Percentiles rank a stretch among this genome's conserved stretches.
These are phyloP conservation scores for Diplosoma virens DNA, from an alignment of 23 tunicate species.

Conservation along the genomic window DNA sequence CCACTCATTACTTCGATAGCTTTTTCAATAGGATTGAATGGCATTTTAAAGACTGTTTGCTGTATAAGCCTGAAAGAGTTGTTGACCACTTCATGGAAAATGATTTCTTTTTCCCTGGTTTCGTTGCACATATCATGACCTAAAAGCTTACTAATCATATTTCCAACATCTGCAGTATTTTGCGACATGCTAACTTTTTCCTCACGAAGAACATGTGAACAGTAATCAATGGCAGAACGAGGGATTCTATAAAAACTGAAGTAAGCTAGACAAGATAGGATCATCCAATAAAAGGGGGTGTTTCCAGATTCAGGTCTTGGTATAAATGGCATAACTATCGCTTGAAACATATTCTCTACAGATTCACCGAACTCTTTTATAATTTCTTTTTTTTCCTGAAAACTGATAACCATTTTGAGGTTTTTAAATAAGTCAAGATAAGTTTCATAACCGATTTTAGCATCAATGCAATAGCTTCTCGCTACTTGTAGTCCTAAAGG, in stretches of 20 bases:
- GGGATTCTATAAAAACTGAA: slow-evolving; percentile 48
- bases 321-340: slow-evolving; percentile 47
- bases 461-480: slow-evolving; percentile 24
- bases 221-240: slow-evolving; percentile 11
- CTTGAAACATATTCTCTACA: slow-evolving; percentile 44
- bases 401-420: not conserved
- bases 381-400: slow-evolving; percentile 2
- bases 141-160: slow-evolving; percentile 15
- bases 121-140: slow-evolving; percentile 37
- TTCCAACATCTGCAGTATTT: slow-evolving; percentile 31
- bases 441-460: slow-evolving; percentile 14
- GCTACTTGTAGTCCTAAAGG: slow-evolving; percentile 50
- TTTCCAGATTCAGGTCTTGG: slow-evolving; percentile 11
- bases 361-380: slow-evolving; percentile 19
- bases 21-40: slow-evolving; percentile 13
- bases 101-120: slow-evolving; percentile 27
- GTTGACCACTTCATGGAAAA: slow-evolving; percentile 49
- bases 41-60: not conserved
- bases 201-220: slow-evolving; percentile 39
- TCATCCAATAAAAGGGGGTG: slow-evolving; percentile 24
- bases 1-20: not conserved
- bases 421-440: slow-evolving; percentile 33
- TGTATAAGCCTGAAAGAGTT: slow-evolving; percentile 32
- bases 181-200: not conserved
- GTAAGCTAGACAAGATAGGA: slow-evolving; percentile 44